phyloP scores from a whole-genome alignment of 1,140 invertebrate species.

The Lordiphosa mommai region DNA sequence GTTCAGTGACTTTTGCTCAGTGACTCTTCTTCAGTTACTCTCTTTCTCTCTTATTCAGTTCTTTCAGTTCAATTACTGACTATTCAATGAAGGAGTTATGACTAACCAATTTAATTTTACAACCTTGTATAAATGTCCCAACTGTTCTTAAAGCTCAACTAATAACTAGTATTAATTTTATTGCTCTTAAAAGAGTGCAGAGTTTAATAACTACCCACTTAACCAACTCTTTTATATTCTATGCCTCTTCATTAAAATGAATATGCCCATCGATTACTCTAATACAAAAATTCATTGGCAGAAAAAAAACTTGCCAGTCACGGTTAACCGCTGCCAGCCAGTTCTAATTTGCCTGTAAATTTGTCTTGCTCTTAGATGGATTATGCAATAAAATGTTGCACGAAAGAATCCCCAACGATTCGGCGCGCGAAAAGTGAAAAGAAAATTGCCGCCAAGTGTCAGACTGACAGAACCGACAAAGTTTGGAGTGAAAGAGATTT shows the following conservation, averaged over 20 bases:
- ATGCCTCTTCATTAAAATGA: background rate
- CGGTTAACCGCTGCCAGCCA: conserved; percentile 56
- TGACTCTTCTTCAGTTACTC: too few relatives aligned
- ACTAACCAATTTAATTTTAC: too few relatives aligned
- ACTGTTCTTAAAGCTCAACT: too few relatives aligned
- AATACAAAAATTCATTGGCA: background rate
- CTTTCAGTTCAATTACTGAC: too few relatives aligned
- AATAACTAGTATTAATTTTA: too few relatives aligned
- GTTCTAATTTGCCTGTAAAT: conserved; percentile 73
- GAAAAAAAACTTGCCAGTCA: conserved; percentile 48
- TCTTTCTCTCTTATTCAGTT: too few relatives aligned
- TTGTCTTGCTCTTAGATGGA: conserved; percentile 65
- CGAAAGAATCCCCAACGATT: conserved; percentile 31
- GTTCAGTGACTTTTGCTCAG: too few relatives aligned
- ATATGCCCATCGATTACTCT: background rate
- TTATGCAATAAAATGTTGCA: conserved; percentile 60
- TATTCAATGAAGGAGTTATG: too few relatives aligned
- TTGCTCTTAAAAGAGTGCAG: too few relatives aligned
- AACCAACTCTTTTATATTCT: background rate
- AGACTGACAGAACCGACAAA: conserved; percentile 23
- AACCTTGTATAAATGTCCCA: too few relatives aligned
- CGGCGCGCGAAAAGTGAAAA: conserved; percentile 56
- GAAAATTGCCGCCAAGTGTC: conserved; percentile 66
- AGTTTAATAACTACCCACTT: too few relatives aligned
- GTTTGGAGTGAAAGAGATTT: conserved; percentile 3